Conservation (phyloP, 1,140 invertebrate genomes). For the Dinoponera quadriceps region DNA sequence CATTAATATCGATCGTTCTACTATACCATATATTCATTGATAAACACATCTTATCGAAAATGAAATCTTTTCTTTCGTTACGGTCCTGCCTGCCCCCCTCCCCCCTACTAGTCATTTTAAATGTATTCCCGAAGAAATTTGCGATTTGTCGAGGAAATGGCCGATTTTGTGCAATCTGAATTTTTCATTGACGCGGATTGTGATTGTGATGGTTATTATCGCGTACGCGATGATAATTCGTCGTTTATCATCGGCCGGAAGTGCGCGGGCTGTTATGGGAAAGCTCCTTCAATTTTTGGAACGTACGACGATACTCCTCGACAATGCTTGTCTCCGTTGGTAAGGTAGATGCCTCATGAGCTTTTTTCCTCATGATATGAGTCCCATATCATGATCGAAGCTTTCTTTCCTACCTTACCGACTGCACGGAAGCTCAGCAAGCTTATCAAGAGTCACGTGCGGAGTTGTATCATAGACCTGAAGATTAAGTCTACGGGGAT, state of each 20-base stretch:
- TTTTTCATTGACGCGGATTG: not conserved
- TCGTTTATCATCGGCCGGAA: slow-evolving; percentile 55
- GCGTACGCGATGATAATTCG: not conserved
- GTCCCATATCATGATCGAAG: not conserved
- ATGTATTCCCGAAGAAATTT: not conserved
- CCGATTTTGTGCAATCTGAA: not conserved
- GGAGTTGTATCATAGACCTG: too few relatives aligned
- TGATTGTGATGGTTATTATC: not conserved
- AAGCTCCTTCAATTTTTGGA: slow-evolving; percentile 6
- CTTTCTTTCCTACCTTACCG: slow-evolving; percentile 65
- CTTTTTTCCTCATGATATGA: slow-evolving; percentile 22
- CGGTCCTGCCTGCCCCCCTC: too few relatives aligned
- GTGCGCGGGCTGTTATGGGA: not conserved
- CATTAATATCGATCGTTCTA: not conserved
- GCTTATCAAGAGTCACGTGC: slow-evolving; percentile 11
- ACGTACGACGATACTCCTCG: not conserved
- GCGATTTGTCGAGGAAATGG: not conserved
- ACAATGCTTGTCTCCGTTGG: slow-evolving; percentile 43
- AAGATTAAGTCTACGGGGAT: too few relatives aligned
- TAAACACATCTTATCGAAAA: not conserved
- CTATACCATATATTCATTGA: slow-evolving; percentile 12
- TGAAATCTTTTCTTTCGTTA: not conserved
- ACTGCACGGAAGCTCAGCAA: slow-evolving; percentile 19
- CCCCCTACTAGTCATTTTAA: too few relatives aligned
- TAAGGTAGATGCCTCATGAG: slow-evolving; percentile 55